Conservation (phyloP, 1,140 invertebrate species). For the Phthorimaea operculella region DNA sequence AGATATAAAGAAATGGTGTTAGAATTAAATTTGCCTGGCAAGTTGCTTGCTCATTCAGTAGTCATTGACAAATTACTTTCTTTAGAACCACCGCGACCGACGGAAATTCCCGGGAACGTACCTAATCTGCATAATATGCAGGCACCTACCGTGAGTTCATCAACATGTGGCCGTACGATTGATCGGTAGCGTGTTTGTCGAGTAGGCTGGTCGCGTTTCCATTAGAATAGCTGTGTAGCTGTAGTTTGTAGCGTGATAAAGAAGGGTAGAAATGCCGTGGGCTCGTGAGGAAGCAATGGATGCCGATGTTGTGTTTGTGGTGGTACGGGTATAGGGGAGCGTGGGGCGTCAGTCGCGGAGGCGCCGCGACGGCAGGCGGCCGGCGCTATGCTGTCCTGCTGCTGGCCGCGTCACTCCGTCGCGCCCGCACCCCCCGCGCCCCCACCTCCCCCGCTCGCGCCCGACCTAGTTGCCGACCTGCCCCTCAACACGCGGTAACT, state of each 20-base stretch:
- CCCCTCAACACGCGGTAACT: conserved; percentile 52
- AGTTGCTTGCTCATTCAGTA: not conserved
- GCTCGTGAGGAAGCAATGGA: conserved; percentile 22
- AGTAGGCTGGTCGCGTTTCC: not conserved
- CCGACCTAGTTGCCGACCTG: conserved; percentile 54
- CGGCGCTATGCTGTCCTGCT: conserved; percentile 60
- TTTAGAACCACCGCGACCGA: conserved; percentile 3
- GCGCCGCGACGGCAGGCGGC: conserved; percentile 51
- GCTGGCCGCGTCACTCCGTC: conserved; percentile 30
- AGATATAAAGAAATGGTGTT: not conserved
- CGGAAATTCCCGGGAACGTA: conserved; percentile 10
- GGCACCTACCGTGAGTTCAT: conserved; percentile 43
- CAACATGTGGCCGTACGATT: conserved; percentile 42
- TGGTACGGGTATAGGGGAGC: too few species aligned
- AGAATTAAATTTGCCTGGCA: not conserved
- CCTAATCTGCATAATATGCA: conserved; percentile 41
- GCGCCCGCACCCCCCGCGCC: conserved; percentile 32
- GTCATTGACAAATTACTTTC: conserved; percentile 8
- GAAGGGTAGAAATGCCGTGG: conserved; percentile 6
- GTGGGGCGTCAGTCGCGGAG: conserved; percentile 45
- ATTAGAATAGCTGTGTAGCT: too few species aligned
- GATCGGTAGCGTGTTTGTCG: conserved; percentile 20
- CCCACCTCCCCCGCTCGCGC: conserved; percentile 31
- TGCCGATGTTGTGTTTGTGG: conserved; percentile 15
- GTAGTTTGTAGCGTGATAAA: too few species aligned